Evolutionary conservation across 2,113 vertebrate genomes (phyloP).

Genomic region (Leptobrachium leishanense): DNA sequence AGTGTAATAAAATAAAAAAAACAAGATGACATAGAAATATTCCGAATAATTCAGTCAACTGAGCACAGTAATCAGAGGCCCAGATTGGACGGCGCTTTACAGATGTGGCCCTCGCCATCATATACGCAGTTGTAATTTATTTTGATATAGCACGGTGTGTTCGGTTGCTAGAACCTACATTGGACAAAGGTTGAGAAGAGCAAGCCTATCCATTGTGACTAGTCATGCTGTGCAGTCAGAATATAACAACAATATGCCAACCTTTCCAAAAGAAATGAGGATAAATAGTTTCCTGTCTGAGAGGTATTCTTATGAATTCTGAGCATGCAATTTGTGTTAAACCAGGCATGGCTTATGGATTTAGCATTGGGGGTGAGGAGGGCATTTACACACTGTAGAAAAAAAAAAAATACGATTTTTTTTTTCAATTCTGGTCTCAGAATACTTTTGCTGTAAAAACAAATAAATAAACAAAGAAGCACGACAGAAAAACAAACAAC

Average conservation of each 20-base stretch:
- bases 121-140: slow-evolving; percentile 42
- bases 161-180: slow-evolving; percentile 36
- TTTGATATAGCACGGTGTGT: slow-evolving; percentile 44
- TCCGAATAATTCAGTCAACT: slow-evolving; percentile 28
- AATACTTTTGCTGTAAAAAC: too few relatives aligned
- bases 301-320: slow-evolving; percentile 25
- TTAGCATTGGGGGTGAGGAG: background rate
- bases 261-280: slow-evolving; percentile 28
- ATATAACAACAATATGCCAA: slow-evolving; percentile 28
- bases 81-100: slow-evolving; percentile 43
- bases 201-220: slow-evolving; percentile 41
- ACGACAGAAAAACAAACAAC: too few relatives aligned
- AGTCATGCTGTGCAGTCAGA: slow-evolving; percentile 29
- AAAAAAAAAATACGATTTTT: too few relatives aligned
- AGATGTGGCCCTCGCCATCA: slow-evolving; percentile 38
- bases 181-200: slow-evolving; percentile 30
- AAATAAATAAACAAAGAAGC: too few relatives aligned
- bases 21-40: slow-evolving; percentile 8
- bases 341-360: slow-evolving; percentile 29
- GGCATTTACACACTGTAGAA: background rate
- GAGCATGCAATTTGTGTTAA: slow-evolving; percentile 22
- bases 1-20: slow-evolving; percentile 2
- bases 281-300: slow-evolving; percentile 34
- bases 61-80: slow-evolving; percentile 27
- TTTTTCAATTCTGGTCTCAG: too few relatives aligned